Conservation (phyloP, 2,888 invertebrate species). For the Gisinianus flammeolus region DNA sequence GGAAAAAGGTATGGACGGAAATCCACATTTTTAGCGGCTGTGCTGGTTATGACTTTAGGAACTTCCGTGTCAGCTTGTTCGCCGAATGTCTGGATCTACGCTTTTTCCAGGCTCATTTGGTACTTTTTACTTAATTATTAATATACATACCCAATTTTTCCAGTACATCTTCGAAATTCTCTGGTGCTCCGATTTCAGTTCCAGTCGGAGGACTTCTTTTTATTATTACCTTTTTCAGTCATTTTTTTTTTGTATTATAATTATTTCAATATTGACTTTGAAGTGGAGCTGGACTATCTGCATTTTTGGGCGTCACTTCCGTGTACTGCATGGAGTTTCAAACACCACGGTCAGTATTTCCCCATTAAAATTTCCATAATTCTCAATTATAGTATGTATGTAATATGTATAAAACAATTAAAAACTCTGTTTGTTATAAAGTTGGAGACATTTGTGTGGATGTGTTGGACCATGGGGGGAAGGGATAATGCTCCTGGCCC, state of each 20-base stretch:
- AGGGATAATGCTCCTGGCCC: slow-evolving; percentile 49
- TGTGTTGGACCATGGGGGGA: slow-evolving; percentile 54
- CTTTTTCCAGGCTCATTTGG: slow-evolving; percentile 47
- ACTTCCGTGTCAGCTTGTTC: slow-evolving; percentile 47
- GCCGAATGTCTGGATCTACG: slow-evolving; percentile 49
- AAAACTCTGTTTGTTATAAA: background rate
- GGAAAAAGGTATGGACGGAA: slow-evolving; percentile 51
- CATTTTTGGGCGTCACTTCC: slow-evolving; percentile 50
- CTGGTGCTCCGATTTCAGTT: too few species aligned
- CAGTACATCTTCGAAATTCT: background rate
- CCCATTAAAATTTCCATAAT: too few species aligned
- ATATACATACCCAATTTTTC: background rate
- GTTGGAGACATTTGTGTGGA: slow-evolving; percentile 48
- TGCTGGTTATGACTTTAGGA: slow-evolving; percentile 49
- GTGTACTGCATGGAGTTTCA: slow-evolving; percentile 56
- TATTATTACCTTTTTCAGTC: too few species aligned
- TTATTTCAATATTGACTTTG: too few species aligned
- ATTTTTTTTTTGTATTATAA: too few species aligned
- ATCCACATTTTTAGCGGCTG: slow-evolving; percentile 47
- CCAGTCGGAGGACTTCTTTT: too few species aligned
- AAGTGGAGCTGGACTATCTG: slow-evolving; percentile 51
- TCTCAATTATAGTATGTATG: too few species aligned
- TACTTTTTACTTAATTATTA: too few species aligned
- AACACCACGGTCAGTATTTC: slow-evolving; percentile 44
- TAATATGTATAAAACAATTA: too few species aligned